phyloP scores from a whole-genome alignment of 2,797 vertebrate species.

The Helostoma temminkii region DNA sequence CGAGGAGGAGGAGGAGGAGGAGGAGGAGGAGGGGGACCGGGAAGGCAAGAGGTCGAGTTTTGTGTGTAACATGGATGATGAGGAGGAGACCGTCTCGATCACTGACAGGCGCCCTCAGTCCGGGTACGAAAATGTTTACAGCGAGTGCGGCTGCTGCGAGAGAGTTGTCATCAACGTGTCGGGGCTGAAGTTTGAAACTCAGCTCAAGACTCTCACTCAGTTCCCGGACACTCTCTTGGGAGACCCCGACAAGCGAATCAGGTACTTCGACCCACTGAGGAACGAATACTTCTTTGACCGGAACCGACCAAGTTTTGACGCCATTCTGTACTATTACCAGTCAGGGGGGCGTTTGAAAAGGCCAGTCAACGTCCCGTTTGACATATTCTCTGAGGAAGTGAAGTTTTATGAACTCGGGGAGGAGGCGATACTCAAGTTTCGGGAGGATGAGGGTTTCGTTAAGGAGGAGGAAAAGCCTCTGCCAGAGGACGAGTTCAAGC shows the following conservation, averaged over 20 bases:
- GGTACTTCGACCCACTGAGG: slow-evolving; percentile 97
- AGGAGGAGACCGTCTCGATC: slow-evolving; percentile 89
- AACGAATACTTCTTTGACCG: slow-evolving; percentile 99
- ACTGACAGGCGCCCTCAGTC: slow-evolving; percentile 89
- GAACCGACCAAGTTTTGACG: slow-evolving; percentile 97
- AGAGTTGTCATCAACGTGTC: slow-evolving; percentile 98
- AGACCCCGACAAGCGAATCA: slow-evolving; percentile 93
- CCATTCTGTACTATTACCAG: slow-evolving; percentile 98
- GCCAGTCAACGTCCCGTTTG: slow-evolving; percentile 95
- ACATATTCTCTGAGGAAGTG: slow-evolving; percentile 98
- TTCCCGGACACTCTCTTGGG: slow-evolving; percentile 97
- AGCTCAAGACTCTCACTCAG: slow-evolving; percentile 94
- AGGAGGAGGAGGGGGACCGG: slow-evolving; percentile 80
- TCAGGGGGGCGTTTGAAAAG: slow-evolving; percentile 96
- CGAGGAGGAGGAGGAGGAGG: slow-evolving; percentile 81
- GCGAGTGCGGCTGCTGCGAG: slow-evolving; percentile 94
- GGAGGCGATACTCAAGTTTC: slow-evolving; percentile 95
- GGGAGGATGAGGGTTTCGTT: slow-evolving; percentile 98
- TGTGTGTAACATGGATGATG: slow-evolving; percentile 89
- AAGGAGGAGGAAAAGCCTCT: slow-evolving; percentile 95
- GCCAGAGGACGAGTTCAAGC: slow-evolving; percentile 96
- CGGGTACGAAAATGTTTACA: slow-evolving; percentile 90
- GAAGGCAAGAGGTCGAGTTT: slow-evolving; percentile 84
- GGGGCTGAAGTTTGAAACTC: slow-evolving; percentile 96
- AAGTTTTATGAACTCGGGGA: slow-evolving; percentile 98